phyloP scores from a whole-genome alignment of 2,888 invertebrate species.

The Serrognathus titanus region DNA sequence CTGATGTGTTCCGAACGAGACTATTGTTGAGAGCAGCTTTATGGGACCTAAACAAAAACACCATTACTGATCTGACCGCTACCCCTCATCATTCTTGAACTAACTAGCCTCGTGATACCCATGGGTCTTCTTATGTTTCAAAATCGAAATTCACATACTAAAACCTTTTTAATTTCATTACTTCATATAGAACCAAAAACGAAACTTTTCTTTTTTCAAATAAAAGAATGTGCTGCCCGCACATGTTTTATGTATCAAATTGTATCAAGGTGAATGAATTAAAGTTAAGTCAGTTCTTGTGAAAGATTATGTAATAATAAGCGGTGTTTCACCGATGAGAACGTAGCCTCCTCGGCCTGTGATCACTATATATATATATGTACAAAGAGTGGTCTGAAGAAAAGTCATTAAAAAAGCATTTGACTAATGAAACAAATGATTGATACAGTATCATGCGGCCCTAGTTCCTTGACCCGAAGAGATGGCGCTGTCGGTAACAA shows the following conservation, averaged over 20 bases:
- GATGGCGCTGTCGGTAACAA: slow-evolving; percentile 37
- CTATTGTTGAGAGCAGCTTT: slow-evolving; percentile 41
- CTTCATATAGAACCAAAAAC: no score
- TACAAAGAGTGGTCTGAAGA: slow-evolving; percentile 25
- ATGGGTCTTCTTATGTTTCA: neutral
- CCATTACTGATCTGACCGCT: slow-evolving; percentile 38
- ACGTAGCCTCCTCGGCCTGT: neutral
- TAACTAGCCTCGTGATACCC: slow-evolving; percentile 15
- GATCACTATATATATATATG: neutral
- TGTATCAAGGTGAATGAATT: neutral
- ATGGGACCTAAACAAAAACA: slow-evolving; percentile 46
- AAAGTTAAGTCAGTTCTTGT: neutral
- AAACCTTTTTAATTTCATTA: no score
- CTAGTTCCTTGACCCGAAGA: slow-evolving; percentile 35
- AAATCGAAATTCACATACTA: neutral
- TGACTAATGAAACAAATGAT: slow-evolving; percentile 47
- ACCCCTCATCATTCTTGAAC: slow-evolving; percentile 14
- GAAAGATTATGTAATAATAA: neutral
- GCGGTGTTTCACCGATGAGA: neutral
- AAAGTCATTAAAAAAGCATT: slow-evolving; percentile 44
- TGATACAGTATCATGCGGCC: slow-evolving; percentile 42
- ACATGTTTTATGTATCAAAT: neutral
- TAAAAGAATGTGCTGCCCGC: no score
- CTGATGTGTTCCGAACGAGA: slow-evolving; percentile 40
- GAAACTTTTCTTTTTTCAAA: no score